Evolutionary conservation across 1,140 invertebrate species (phyloP).

Genomic region (Druon quercuslanigerum): DNA sequence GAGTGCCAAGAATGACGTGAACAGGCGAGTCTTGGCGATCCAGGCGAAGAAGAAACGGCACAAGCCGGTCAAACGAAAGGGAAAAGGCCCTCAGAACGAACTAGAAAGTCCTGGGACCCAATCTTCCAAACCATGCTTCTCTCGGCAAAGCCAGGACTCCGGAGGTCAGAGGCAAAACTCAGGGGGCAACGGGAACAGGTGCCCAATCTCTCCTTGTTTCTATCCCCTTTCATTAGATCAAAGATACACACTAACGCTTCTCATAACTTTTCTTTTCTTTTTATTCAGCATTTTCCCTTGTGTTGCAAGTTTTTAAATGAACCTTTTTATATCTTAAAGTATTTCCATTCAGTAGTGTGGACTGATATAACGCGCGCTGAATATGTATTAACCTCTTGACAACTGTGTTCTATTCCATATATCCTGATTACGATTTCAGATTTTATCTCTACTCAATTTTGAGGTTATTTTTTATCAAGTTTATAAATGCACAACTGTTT

Average conservation of each 20-base stretch:
- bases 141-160: constrained; percentile 52
- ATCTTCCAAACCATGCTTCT: constrained; percentile 75
- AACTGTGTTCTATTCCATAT: too few relatives aligned
- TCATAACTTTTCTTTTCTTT: neutral
- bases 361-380: too few relatives aligned
- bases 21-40: constrained; percentile 89
- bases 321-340: too few relatives aligned
- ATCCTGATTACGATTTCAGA: too few relatives aligned
- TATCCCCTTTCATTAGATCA: neutral
- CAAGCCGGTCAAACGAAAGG: constrained; percentile 89
- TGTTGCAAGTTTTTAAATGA: too few relatives aligned
- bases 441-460: too few relatives aligned
- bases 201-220: constrained; percentile 8
- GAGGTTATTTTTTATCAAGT: too few relatives aligned
- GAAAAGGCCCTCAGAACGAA: constrained; percentile 75
- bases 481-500: too few relatives aligned
- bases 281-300: too few relatives aligned
- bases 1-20: constrained; percentile 85
- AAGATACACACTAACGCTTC: neutral
- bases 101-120: constrained; percentile 58
- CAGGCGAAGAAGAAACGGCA: constrained; percentile 92
- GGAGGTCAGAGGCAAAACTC: constrained; percentile 53
- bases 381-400: too few relatives aligned
- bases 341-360: too few relatives aligned
- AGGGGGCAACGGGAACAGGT: constrained; percentile 64